These are phyloP conservation scores for Drosophila lacicola DNA, from an alignment of 2,888 invertebrate species.

Conservation along the genomic window DNA sequence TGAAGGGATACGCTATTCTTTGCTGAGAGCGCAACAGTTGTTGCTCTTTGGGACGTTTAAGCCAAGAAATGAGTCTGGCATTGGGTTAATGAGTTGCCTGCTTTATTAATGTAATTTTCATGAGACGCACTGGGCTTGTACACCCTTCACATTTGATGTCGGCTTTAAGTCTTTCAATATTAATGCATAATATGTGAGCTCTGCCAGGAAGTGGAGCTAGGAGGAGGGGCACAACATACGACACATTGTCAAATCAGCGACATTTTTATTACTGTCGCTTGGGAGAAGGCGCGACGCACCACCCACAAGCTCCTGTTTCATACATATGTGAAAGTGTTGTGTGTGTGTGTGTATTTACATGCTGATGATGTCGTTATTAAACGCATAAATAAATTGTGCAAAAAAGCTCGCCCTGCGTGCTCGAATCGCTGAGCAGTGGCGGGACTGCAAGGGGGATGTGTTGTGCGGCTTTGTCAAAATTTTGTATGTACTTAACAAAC, in stretches of 20 bases:
- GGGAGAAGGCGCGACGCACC: constrained; percentile 10
- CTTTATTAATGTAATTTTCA: constrained; percentile 52
- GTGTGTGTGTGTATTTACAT: constrained; percentile 51
- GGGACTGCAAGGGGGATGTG: constrained; percentile 1
- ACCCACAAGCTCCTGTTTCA: constrained; percentile 12
- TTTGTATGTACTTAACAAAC: constrained; percentile 42
- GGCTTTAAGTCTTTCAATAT: constrained; percentile 63
- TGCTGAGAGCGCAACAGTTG: constrained; percentile 35
- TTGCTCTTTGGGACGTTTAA: constrained; percentile 7
- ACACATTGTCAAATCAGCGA: constrained; percentile 79
- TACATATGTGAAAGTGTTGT: constrained; percentile 20
- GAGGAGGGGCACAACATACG: constrained; percentile 52
- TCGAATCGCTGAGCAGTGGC: constrained; percentile 4
- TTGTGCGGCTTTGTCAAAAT: constrained; percentile 34
- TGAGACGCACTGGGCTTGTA: constrained; percentile 14
- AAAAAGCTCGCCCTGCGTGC: constrained; percentile 43
- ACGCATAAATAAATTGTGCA: constrained; percentile 77
- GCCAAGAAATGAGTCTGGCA: constrained; percentile 26
- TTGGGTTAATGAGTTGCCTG: constrained; percentile 50
- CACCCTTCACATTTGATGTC: constrained; percentile 5
- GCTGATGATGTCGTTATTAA: constrained; percentile 80
- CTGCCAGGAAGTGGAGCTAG: background rate
- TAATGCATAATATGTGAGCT: constrained; percentile 65
- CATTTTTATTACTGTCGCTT: constrained; percentile 72
- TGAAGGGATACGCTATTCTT: constrained; percentile 7